Evolutionary conservation across 1,140 invertebrate genomes (phyloP), one percentile per base, ranked within the genome.

Genomic region (Macrobrachium rosenbergii): DNA sequence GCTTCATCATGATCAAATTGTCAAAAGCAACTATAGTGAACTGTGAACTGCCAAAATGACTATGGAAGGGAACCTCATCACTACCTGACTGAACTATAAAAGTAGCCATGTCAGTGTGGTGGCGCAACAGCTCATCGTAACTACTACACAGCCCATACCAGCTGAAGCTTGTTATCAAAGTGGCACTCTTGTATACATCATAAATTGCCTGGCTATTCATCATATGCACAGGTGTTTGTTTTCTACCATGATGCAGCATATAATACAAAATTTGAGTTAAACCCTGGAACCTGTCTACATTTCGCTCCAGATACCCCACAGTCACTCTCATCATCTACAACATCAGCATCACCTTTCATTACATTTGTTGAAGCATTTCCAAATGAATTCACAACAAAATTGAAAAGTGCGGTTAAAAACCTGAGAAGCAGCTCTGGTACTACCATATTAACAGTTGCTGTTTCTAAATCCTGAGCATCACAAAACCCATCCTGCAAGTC

Each of bases 1-100:
- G 75, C 10, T 43, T 77, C 43, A 11, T 77, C 75, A 37, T 77
- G 75, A 19, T 77, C 75, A 77, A 77, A 77, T 77, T 77, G 52
- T 77, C 75, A 77, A 45, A 77, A 28, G 75, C 75, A 37, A 43
- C 75, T 28, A 37, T 77, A 8, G 75, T 77, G 23, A 77, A 77
- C 28, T 77, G 11, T 8, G 11, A 11, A 37, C 12, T 11, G 43
- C 28, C 43, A 37, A 77, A 37, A 77, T 77, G 75, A 43, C 75
- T 77, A 8, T 23, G 75, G 8, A 77, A 77, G 10, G 75, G 75
- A 37, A 77, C 75, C 11, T 77, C 75, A 77, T 77, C 75, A 77
- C 12, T 77, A 37, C 75, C 43, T 37, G 6, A 37, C 28, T 11
- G 11, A 37, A 11, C 11, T 28, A 77, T 43, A 10, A 77, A 77